Evolutionary conservation across 2,113 vertebrate genomes (phyloP).

Genomic region (Centrocercus urophasianus): DNA sequence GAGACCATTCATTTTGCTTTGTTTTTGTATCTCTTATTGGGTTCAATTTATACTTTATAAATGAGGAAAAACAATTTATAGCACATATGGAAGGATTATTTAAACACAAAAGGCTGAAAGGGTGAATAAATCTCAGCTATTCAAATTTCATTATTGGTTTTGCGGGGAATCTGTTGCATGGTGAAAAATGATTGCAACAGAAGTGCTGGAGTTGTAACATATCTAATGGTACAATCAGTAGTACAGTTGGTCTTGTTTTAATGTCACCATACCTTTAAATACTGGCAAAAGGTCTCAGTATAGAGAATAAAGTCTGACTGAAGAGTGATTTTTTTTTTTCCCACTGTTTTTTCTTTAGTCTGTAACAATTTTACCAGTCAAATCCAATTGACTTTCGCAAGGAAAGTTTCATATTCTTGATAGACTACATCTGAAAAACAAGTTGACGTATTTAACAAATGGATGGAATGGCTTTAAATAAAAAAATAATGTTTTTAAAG

Average conservation of each 20-base stretch:
- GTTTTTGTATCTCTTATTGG: neutral
- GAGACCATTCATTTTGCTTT: neutral
- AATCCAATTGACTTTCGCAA: neutral
- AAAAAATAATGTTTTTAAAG: neutral
- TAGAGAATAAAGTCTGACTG: neutral
- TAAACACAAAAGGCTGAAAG: constrained; percentile 40
- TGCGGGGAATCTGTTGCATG: neutral
- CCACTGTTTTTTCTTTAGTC: neutral
- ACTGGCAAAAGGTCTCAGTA: constrained; percentile 2
- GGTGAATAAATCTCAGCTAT: constrained; percentile 35
- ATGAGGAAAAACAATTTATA: constrained; percentile 1
- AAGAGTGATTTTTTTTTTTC: neutral
- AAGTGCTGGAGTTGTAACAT: neutral
- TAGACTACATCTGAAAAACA: constrained; percentile 32
- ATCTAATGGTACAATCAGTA: neutral
- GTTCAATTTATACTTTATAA: neutral
- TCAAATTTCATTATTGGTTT: constrained; percentile 47
- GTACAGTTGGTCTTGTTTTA: neutral
- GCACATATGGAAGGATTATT: neutral
- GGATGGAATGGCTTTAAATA: neutral
- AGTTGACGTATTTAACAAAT: neutral
- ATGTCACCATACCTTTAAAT: constrained; percentile 46
- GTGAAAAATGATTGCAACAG: constrained; percentile 37
- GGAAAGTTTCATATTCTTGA: constrained; percentile 22
- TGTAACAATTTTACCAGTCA: constrained; percentile 1